Conservation (phyloP, 2,113 vertebrate genomes). For the Lethenteron camtschaticum region DNA sequence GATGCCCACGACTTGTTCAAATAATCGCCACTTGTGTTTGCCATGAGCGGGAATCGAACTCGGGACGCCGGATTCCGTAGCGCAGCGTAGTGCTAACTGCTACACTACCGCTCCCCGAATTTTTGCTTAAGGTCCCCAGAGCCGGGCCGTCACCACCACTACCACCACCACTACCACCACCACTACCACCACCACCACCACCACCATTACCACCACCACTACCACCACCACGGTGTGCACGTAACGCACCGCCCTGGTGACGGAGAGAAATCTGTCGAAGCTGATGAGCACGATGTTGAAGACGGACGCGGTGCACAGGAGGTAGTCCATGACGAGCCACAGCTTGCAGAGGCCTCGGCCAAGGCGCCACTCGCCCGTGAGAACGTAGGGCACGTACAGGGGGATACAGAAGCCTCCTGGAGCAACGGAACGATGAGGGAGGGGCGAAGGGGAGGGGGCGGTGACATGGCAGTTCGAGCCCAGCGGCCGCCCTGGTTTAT, state of each 20-base stretch:
- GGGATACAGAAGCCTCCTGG: constrained; percentile 48
- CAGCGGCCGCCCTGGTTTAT: too few species aligned
- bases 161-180: background rate
- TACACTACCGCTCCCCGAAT: too few species aligned
- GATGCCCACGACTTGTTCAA: too few species aligned
- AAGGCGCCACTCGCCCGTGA: constrained; percentile 32
- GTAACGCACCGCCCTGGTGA: constrained; percentile 57
- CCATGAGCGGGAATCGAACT: too few species aligned
- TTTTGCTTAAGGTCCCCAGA: too few species aligned
- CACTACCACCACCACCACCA: background rate
- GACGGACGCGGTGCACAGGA: constrained; percentile 49
- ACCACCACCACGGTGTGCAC: background rate
- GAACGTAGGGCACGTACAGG: constrained; percentile 43
- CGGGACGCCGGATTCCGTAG: too few species aligned
- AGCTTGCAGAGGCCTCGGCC: constrained; percentile 35
- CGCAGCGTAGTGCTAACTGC: too few species aligned
- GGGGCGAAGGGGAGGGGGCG: too few species aligned
- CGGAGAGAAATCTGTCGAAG: constrained; percentile 59
- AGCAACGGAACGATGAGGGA: too few species aligned
- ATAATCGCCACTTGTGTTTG: too few species aligned
- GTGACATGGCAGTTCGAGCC: too few species aligned
- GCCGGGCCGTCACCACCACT: too few species aligned
- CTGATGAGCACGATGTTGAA: constrained; percentile 72
- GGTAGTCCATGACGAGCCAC: constrained; percentile 52
- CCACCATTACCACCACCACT: background rate